Evolutionary conservation across 2,888 invertebrate genomes (phyloP), one percentile per base, ranked within the genome.

Genomic region (Temnothorax ravouxi): DNA sequence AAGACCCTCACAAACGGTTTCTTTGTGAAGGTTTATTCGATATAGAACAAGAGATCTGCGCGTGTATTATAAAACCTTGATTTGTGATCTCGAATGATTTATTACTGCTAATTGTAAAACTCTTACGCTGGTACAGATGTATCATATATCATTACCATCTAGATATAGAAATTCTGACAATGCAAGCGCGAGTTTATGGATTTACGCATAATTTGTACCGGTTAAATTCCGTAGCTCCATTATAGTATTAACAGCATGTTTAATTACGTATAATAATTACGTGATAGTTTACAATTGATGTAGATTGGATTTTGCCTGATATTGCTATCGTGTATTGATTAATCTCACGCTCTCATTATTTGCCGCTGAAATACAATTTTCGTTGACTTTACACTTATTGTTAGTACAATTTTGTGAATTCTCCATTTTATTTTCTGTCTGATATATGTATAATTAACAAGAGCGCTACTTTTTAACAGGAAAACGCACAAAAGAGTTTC

Each of bases 221-320:
- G 0, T 21, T 13, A 3, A 80, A 80, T 80, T 79, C 56, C 56
- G 21, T 15, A 59, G 38, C 21, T 59, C 47, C 34, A 59, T 80
- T 72, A 72, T 72, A 59, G 34, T 59, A 80, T 80, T 80, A 59
- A 80, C 72, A 80, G 79, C 72, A 47, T 44, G 72, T 54, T 80
- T 80, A 80, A 80, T 80, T 72, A 80, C 21, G 72, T 47, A 34
- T 72, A 80, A 72, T 72, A 72, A 80, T 80, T 80, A 72, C 25
- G 47, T 59, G 71, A 80, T 72, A 72, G 79, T 80, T 80, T 54
- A 59, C 72, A 59, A 79, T 71, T 79, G 56, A 15, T 47, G 34
- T 13, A 59, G 72, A 18, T 34, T 56, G 71, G 5, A 80, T 59
- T 80, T 72, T 47, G 59, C 13, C n/a, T 25, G 47, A 47, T 79